phyloP scores from a whole-genome alignment of 92 coral and sea anemone species.

The Zoanthus gigantus region DNA sequence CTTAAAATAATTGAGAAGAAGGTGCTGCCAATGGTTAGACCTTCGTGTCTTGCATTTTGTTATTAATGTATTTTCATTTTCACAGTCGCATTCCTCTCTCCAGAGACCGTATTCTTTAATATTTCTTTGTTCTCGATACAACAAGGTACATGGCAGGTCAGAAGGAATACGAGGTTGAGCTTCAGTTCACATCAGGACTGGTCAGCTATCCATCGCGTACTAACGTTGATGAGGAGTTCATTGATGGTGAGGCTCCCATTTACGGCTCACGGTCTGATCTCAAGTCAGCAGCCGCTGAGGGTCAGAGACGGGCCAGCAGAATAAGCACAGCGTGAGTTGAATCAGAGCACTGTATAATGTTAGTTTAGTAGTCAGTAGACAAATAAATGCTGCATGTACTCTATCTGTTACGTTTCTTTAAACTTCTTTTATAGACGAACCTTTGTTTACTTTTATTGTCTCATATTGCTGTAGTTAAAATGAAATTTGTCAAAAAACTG shows the following conservation, averaged over 20 bases:
- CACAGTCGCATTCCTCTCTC: not conserved
- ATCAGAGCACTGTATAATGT: not conserved
- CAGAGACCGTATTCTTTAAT: not conserved
- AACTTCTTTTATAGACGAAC: not conserved
- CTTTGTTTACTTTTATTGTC: no score
- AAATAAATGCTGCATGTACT: not conserved
- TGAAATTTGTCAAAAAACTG: no score
- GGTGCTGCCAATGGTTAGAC: no score
- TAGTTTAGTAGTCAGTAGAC: not conserved
- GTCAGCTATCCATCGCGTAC: conserved; percentile 97
- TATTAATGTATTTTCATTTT: no score
- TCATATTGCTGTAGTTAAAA: no score
- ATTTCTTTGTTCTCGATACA: not conserved
- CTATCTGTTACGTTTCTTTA: no score
- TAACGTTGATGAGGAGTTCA: conserved; percentile 89
- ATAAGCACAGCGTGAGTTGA: conserved; percentile 77
- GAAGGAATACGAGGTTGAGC: conserved; percentile 97
- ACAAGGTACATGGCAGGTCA: conserved; percentile 98
- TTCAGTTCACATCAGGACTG: conserved; percentile 95
- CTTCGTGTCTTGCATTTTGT: no score
- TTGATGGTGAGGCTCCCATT: conserved; percentile 98
- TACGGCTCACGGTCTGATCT: conserved; percentile 92
- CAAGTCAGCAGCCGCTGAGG: conserved; percentile 75
- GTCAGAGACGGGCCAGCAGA: conserved; percentile 83
- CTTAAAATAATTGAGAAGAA: no score